Evolutionary conservation across 2,888 invertebrate genomes (phyloP).

Genomic region (Mythimna loreyi): DNA sequence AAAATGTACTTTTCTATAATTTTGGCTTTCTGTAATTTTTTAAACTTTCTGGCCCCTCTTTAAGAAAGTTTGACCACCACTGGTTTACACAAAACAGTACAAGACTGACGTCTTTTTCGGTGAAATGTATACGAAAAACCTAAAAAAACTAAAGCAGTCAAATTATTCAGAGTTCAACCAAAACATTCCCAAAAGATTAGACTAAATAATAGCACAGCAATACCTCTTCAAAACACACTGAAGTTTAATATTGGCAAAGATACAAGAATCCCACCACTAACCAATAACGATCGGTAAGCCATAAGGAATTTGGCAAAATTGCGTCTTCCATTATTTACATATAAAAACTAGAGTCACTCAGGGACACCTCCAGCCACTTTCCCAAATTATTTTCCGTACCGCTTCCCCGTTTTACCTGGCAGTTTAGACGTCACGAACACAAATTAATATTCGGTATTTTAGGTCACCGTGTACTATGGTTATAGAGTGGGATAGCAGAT

Average conservation of each 20-base stretch:
- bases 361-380: slow-evolving; percentile 35
- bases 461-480: slow-evolving; percentile 54
- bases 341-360: slow-evolving; percentile 26
- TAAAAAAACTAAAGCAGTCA: neutral
- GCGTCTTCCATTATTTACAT: slow-evolving; percentile 42
- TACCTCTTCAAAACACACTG: slow-evolving; percentile 28
- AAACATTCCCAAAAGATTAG: slow-evolving; percentile 3
- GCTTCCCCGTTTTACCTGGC: slow-evolving; percentile 28
- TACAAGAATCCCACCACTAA: slow-evolving; percentile 50
- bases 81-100: no score
- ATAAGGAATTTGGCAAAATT: slow-evolving; percentile 52
- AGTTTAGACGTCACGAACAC: slow-evolving; percentile 37
- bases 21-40: no score
- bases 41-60: no score
- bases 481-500: slow-evolving; percentile 55
- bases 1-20: no score
- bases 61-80: no score
- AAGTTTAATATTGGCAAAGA: slow-evolving; percentile 48
- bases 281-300: slow-evolving; percentile 49
- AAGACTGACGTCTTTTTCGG: no score
- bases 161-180: neutral
- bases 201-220: slow-evolving; percentile 15
- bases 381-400: slow-evolving; percentile 35
- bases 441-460: slow-evolving; percentile 63
- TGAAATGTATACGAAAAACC: neutral